Percentiles rank a stretch among this genome's conserved stretches.
Evolutionary conservation across 2,888 invertebrate genomes (phyloP).

Genomic region (Bimastos eiseni): DNA sequence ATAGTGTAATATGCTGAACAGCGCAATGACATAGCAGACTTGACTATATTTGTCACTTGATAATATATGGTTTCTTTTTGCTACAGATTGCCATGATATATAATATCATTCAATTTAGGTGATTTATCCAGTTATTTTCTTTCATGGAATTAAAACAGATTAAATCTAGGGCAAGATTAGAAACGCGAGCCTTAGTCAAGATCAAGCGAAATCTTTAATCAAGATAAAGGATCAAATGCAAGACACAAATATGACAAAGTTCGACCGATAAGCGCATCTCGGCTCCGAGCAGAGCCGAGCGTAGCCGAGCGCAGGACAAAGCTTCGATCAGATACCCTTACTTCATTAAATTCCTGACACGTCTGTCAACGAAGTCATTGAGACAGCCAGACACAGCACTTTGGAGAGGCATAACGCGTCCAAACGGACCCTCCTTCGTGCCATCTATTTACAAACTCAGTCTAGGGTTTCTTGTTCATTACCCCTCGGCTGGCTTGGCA

Average conservation of each 20-base stretch:
- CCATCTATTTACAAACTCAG: not conserved
- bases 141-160: not conserved
- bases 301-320: not conserved
- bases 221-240: not conserved
- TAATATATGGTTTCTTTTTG: too few relatives aligned
- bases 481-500: not conserved
- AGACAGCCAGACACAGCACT: not conserved
- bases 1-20: too few relatives aligned
- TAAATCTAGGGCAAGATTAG: not conserved
- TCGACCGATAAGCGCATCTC: not conserved
- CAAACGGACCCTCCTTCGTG: not conserved
- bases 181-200: not conserved
- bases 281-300: not conserved
- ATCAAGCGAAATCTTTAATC: not conserved
- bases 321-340: not conserved
- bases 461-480: not conserved
- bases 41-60: too few relatives aligned
- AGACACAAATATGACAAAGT: not conserved
- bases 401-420: not conserved
- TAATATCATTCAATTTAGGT: too few relatives aligned
- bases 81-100: too few relatives aligned
- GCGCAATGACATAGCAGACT: too few relatives aligned
- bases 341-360: slow-evolving; percentile 23
- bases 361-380: not conserved
- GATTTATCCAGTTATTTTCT: not conserved